These are phyloP conservation scores for Stichopus chloronotus DNA, from an alignment of 35 echinoderm and acorn worm genomes.

Conservation along the genomic window DNA sequence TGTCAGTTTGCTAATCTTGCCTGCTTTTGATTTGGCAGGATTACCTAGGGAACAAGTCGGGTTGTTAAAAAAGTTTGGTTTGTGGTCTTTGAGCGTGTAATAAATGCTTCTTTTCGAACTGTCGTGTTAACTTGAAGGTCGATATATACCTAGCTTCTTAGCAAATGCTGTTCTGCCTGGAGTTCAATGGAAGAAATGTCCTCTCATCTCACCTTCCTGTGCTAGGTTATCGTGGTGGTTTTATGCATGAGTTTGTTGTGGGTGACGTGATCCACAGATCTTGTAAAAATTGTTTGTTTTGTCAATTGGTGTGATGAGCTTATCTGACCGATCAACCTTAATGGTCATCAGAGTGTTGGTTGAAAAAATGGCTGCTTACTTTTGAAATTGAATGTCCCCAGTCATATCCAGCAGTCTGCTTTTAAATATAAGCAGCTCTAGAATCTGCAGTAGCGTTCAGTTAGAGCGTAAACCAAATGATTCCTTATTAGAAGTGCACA, in stretches of 20 bases:
- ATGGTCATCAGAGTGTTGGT: not conserved
- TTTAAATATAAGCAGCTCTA: not conserved
- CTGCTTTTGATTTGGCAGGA: not conserved
- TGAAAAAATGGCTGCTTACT: not conserved
- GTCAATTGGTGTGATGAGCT: not conserved
- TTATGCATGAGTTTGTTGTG: constrained; percentile 3
- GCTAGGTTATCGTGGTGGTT: not conserved
- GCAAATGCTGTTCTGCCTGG: too few species aligned
- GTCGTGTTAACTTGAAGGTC: constrained; percentile 5
- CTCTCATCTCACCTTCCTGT: not conserved
- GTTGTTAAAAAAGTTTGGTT: constrained; percentile 47
- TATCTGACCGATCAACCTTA: not conserved
- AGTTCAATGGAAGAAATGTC: not conserved
- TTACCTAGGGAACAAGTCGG: constrained; percentile 42
- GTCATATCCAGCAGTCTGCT: constrained; percentile 7
- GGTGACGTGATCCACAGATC: not conserved
- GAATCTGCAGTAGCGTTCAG: constrained; percentile 6
- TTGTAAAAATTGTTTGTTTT: constrained; percentile 7
- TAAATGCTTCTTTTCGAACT: not conserved
- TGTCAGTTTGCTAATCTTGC: too few species aligned
- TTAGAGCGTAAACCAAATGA: constrained; percentile 27
- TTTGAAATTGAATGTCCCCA: constrained; percentile 8
- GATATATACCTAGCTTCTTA: not conserved
- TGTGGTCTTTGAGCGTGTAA: constrained; percentile 63
- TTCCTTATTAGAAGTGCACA: not conserved